Conservation (phyloP, 2,888 invertebrate species). For the Caenorhabditis sinica region DNA sequence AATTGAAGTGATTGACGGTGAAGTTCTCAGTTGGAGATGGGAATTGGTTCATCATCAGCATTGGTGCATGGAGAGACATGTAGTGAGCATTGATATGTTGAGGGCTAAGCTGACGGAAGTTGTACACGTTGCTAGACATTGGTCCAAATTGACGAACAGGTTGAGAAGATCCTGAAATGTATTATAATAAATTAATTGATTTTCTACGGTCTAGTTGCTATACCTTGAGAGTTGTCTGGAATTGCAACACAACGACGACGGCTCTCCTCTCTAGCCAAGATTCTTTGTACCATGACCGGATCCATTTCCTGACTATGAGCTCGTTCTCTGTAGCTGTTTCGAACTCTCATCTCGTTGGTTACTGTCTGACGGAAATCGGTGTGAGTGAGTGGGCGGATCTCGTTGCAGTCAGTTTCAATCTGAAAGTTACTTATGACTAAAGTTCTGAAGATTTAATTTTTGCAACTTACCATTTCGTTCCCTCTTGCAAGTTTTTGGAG, state of each 20-base stretch:
- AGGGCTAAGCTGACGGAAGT: conserved; percentile 4
- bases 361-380: conserved; percentile 29
- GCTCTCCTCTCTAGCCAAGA: conserved; percentile 22
- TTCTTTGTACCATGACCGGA: conserved; percentile 22
- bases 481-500: conserved; percentile 52
- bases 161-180: conserved; percentile 12
- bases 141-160: conserved; percentile 23
- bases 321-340: conserved; percentile 36
- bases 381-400: conserved; percentile 23
- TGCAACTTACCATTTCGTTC: conserved; percentile 23
- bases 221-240: not conserved
- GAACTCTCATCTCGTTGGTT: conserved; percentile 26
- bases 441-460: not conserved
- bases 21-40: not conserved
- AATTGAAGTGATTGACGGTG: not conserved
- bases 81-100: not conserved
- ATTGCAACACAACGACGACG: conserved; percentile 17
- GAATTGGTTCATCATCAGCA: not conserved
- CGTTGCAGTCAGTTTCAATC: conserved; percentile 20
- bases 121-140: conserved; percentile 17
- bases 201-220: too few species aligned
- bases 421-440: not conserved
- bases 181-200: not conserved
- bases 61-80: not conserved
- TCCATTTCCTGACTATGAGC: conserved; percentile 34